Conservation (phyloP, 1,140 invertebrate genomes). For the Drosophila kanapiae region DNA sequence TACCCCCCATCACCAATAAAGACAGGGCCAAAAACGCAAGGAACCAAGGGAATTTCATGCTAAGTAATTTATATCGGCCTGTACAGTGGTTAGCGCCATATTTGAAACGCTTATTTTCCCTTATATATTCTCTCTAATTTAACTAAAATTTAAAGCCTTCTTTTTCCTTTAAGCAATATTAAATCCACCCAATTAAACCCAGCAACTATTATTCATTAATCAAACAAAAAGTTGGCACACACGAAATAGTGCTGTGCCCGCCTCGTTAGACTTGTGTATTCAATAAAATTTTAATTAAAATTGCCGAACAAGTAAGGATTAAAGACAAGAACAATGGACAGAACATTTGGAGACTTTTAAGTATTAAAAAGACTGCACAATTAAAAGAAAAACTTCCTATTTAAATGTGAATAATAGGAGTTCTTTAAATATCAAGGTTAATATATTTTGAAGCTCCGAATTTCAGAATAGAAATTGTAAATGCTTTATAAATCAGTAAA, state of each 20-base stretch:
- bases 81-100: slow-evolving; percentile 12
- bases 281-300: slow-evolving; percentile 16
- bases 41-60: slow-evolving; percentile 54
- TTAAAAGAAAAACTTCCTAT: not conserved
- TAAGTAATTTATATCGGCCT: slow-evolving; percentile 68
- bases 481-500: not conserved
- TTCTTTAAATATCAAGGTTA: not conserved
- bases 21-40: slow-evolving; percentile 5
- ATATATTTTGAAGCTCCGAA: not conserved
- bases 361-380: not conserved
- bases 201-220: slow-evolving; percentile 14
- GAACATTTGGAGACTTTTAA: not conserved
- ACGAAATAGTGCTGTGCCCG: slow-evolving; percentile 4
- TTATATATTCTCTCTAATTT: not conserved
- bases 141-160: not conserved
- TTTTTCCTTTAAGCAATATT: not conserved
- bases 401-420: not conserved
- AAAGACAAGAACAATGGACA: not conserved
- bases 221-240: slow-evolving; percentile 12
- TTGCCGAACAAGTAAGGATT: not conserved
- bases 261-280: slow-evolving; percentile 4
- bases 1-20: slow-evolving; percentile 11
- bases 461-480: not conserved
- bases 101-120: not conserved
- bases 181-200: slow-evolving; percentile 18